Conservation (phyloP, 1,140 invertebrate species). For the Zaprionus capensis region DNA sequence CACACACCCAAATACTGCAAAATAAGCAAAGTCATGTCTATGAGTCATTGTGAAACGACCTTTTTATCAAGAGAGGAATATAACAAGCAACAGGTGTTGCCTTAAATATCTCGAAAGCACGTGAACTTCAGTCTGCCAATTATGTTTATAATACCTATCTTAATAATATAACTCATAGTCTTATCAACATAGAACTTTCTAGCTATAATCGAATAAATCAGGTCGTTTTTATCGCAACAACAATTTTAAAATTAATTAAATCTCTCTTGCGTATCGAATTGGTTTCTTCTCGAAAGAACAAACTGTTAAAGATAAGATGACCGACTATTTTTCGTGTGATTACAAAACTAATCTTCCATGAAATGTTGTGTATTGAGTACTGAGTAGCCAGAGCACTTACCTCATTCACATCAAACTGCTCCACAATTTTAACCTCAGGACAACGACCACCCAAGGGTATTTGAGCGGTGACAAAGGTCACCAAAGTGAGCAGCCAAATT, state of each 20-base stretch:
- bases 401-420: slow-evolving; percentile 86
- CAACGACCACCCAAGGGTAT: slow-evolving; percentile 88
- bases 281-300: neutral
- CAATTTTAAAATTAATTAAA: neutral
- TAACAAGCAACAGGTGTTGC: neutral
- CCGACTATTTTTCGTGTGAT: neutral
- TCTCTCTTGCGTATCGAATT: neutral
- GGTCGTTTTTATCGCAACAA: neutral
- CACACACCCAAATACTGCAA: slow-evolving; percentile 89
- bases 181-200: neutral
- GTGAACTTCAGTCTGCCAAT: neutral
- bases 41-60: neutral
- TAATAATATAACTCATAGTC: neutral
- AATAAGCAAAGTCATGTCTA: neutral
- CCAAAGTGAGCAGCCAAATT: slow-evolving; percentile 41
- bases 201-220: neutral
- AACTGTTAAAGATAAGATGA: neutral
- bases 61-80: too few species aligned
- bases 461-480: slow-evolving; percentile 84
- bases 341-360: neutral
- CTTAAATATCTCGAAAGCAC: neutral
- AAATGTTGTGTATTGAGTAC: neutral
- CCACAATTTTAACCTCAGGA: slow-evolving; percentile 87
- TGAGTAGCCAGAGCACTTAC: slow-evolving; percentile 82
- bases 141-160: neutral